phyloP scores from a whole-genome alignment of 2,888 invertebrate genomes.

The Rhogogaster chlorosoma region DNA sequence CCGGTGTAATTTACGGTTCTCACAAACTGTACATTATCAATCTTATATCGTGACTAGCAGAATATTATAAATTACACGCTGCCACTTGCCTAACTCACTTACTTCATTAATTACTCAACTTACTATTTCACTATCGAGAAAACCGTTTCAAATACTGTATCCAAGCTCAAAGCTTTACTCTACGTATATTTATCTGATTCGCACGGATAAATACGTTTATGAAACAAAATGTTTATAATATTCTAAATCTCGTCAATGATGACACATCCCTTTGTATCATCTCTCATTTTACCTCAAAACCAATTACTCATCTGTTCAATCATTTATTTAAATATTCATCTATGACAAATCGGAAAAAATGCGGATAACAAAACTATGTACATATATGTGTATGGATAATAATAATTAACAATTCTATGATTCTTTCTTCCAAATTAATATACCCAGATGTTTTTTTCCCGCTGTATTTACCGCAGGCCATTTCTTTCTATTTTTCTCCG shows the following conservation, averaged over 20 bases:
- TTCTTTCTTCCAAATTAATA: too few relatives aligned
- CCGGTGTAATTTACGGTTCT: background rate
- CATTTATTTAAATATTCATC: background rate
- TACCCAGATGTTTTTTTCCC: background rate
- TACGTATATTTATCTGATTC: too few relatives aligned
- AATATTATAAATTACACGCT: slow-evolving; percentile 14
- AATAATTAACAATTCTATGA: too few relatives aligned
- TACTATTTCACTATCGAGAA: background rate
- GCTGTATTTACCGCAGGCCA: slow-evolving; percentile 20
- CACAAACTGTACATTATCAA: background rate
- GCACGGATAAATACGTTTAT: too few relatives aligned
- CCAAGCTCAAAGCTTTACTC: too few relatives aligned
- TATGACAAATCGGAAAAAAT: background rate
- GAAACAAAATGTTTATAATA: too few relatives aligned
- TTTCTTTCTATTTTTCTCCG: slow-evolving; percentile 48
- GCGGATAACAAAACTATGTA: background rate
- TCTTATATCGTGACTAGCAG: slow-evolving; percentile 18
- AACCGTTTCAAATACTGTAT: background rate
- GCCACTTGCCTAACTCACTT: background rate
- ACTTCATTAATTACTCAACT: background rate
- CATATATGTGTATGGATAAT: background rate
- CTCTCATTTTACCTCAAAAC: background rate
- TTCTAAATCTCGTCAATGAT: background rate
- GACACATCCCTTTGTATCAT: slow-evolving; percentile 31
- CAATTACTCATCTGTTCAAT: background rate